Conservation (phyloP, 2,113 vertebrate genomes). For the Guaruba guarouba region DNA sequence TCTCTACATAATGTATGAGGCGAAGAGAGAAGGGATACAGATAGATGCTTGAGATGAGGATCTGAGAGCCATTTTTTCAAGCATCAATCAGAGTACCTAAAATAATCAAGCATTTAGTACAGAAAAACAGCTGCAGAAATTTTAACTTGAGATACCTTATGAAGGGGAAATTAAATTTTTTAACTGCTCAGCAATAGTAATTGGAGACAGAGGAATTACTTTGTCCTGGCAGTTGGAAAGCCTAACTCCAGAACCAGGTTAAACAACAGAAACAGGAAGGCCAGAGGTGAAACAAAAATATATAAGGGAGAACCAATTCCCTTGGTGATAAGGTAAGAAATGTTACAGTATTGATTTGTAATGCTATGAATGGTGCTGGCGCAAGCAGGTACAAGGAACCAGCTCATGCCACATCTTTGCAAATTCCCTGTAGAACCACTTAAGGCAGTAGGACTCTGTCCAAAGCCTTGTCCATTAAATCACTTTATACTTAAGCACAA, state of each 20-base stretch:
- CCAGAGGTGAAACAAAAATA: neutral
- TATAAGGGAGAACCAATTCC: neutral
- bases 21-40: neutral
- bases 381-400: accelerated
- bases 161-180: neutral
- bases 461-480: neutral
- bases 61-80: neutral
- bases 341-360: neutral
- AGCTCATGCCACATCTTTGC: neutral
- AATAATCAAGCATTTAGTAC: neutral
- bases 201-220: neutral
- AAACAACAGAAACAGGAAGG: neutral
- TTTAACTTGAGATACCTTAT: neutral
- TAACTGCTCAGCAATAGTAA: neutral
- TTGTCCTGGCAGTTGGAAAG: neutral
- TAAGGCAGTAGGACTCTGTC: neutral
- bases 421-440: neutral
- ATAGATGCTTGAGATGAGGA: neutral
- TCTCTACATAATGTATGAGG: neutral
- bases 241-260: neutral
- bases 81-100: neutral
- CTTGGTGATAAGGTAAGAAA: neutral
- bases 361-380: neutral
- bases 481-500: neutral
- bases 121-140: neutral